Conservation (phyloP, 2,888 invertebrate genomes). For the Tipula vernalis region DNA sequence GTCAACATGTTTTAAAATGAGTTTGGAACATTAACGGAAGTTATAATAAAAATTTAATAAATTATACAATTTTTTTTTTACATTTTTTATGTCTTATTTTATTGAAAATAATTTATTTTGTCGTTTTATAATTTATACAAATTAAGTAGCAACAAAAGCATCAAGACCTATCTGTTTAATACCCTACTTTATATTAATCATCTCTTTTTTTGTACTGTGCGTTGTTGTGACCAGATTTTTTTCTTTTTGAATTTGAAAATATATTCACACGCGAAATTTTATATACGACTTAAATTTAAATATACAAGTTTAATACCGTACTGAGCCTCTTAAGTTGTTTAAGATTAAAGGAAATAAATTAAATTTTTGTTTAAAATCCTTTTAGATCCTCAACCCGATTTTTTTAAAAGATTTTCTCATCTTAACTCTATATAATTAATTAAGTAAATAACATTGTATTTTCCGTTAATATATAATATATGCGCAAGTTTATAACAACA, state of each 20-base stretch:
- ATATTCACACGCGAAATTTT: neutral
- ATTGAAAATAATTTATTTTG: slow-evolving; percentile 4
- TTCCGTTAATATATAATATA: neutral
- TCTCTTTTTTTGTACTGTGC: neutral
- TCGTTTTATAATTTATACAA: neutral
- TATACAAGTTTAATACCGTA: neutral
- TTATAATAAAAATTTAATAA: neutral
- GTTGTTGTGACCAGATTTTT: neutral
- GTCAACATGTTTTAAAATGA: neutral
- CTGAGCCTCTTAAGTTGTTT: neutral
- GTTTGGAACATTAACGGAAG: neutral
- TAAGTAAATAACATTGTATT: neutral
- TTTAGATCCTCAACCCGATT: neutral
- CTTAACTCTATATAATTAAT: neutral
- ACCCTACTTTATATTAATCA: neutral
- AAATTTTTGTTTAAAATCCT: neutral
- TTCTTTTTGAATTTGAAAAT: neutral
- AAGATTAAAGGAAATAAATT: neutral
- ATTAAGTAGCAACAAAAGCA: neutral
- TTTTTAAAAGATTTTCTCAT: neutral
- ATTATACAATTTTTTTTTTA: neutral
- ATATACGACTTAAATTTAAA: neutral
- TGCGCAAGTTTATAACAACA: neutral
- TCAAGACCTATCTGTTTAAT: neutral
- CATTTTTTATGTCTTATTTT: neutral